phyloP scores from a whole-genome alignment of 2,888 invertebrate genomes.

The Ormyrus nitidulus region DNA sequence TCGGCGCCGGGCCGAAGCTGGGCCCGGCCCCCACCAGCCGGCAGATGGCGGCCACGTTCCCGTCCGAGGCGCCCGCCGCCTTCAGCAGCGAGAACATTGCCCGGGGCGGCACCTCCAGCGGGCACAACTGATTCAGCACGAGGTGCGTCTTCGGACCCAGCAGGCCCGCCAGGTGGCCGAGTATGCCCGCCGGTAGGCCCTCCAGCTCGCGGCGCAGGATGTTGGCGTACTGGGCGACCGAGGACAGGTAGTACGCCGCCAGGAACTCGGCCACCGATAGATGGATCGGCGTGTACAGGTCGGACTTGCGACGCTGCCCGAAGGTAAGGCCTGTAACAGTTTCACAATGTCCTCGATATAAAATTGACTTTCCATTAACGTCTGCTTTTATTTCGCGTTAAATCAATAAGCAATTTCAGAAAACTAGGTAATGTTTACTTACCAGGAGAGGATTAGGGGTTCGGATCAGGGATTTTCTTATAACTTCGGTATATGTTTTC shows the following conservation, averaged over 20 bases:
- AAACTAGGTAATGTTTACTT: no score
- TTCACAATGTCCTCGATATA: not conserved
- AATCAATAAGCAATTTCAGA: no score
- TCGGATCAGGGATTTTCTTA: no score
- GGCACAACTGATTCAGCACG: slow-evolving; percentile 76
- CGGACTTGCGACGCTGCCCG: slow-evolving; percentile 74
- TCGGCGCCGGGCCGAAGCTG: slow-evolving; percentile 74
- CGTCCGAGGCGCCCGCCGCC: slow-evolving; percentile 77
- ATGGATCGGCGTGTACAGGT: slow-evolving; percentile 77
- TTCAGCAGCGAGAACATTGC: slow-evolving; percentile 77
- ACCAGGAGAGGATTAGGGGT: no score
- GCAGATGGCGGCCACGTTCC: slow-evolving; percentile 77
- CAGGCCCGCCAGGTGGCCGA: slow-evolving; percentile 77
- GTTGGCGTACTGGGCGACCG: slow-evolving; percentile 77
- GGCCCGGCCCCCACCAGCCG: slow-evolving; percentile 76
- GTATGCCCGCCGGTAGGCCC: slow-evolving; percentile 75
- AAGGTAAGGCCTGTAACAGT: slow-evolving; percentile 71
- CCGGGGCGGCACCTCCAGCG: slow-evolving; percentile 77
- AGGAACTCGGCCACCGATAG: slow-evolving; percentile 77
- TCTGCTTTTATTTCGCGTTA: no score
- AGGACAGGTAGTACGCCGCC: slow-evolving; percentile 78
- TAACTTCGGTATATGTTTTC: no score
- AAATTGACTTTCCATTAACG: no score
- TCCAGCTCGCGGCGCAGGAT: slow-evolving; percentile 77
- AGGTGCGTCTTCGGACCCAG: slow-evolving; percentile 77